phyloP scores from a whole-genome alignment of 35 echinoderm and acorn worm species.

The Ophioderma brevispina region DNA sequence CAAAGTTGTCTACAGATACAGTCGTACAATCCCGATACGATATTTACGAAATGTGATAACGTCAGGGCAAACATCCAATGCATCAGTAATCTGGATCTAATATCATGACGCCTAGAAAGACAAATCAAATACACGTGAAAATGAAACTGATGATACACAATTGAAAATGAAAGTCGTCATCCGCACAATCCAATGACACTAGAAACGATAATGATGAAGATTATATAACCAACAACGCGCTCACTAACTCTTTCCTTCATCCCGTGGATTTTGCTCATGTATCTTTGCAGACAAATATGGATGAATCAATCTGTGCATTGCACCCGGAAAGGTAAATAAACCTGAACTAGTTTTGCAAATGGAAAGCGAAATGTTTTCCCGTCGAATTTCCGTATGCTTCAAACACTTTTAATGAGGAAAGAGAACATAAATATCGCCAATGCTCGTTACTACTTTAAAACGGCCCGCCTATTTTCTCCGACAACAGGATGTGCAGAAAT shows the following conservation, averaged over 20 bases:
- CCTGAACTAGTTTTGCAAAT: conserved; percentile 52
- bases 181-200: not conserved
- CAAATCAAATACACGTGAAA: not conserved
- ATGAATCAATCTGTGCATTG: conserved; percentile 33
- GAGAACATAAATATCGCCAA: conserved; percentile 38
- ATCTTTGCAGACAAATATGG: not conserved
- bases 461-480: conserved; percentile 40
- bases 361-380: conserved; percentile 56
- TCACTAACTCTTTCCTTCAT: not conserved
- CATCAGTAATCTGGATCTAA: too few species aligned
- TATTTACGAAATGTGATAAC: too few species aligned
- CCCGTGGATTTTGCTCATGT: not conserved
- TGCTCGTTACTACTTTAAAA: conserved; percentile 55
- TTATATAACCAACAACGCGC: not conserved
- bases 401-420: conserved; percentile 32
- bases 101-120: too few species aligned
- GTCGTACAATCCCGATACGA: too few species aligned
- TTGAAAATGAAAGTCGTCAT: not conserved
- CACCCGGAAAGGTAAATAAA: conserved; percentile 74
- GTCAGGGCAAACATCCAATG: too few species aligned
- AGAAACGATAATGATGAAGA: not conserved
- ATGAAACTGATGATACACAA: not conserved
- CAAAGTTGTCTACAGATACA: too few species aligned
- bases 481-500: conserved; percentile 48
- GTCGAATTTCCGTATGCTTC: conserved; percentile 33